Evolutionary conservation across 35 echinoderm and acorn worm species (phyloP).

Genomic region (Eucidaris tribuloides): DNA sequence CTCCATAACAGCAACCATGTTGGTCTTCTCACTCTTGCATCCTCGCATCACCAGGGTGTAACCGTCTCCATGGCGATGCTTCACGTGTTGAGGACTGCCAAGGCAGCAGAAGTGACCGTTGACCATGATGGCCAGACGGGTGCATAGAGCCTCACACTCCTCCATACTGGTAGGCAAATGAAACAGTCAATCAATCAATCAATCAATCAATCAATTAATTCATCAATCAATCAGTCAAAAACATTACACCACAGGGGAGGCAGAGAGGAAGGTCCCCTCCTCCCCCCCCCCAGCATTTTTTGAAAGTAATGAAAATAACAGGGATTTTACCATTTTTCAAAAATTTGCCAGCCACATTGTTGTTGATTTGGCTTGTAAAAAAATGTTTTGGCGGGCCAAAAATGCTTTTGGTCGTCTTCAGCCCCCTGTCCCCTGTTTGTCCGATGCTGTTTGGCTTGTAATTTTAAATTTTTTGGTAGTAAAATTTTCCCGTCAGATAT

Average conservation of each 20-base stretch:
- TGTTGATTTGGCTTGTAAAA: too few relatives aligned
- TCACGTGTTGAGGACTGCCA: conserved; percentile 92
- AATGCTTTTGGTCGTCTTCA: too few relatives aligned
- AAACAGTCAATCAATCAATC: neutral
- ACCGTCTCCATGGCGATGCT: conserved; percentile 72
- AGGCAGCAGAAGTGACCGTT: conserved; percentile 85
- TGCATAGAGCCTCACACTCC: conserved; percentile 89
- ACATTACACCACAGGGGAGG: neutral
- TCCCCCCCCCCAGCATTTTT: neutral
- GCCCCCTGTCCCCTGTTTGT: too few relatives aligned
- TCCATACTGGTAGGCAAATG: conserved; percentile 66
- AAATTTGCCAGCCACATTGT: too few relatives aligned
- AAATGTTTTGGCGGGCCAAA: too few relatives aligned
- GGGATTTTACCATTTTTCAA: too few relatives aligned
- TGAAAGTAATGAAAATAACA: too few relatives aligned
- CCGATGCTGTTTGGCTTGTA: too few relatives aligned
- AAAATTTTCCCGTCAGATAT: too few relatives aligned
- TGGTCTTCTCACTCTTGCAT: conserved; percentile 1
- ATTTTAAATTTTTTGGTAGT: too few relatives aligned
- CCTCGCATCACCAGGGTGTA: conserved; percentile 72
- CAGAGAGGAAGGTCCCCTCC: neutral
- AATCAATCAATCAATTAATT: neutral
- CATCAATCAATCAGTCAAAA: too few relatives aligned
- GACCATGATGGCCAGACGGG: conserved; percentile 92
- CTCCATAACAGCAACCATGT: conserved; percentile 18